These are phyloP conservation scores for Coilia nasus DNA, from an alignment of 2,797 vertebrate species.

Conservation along the genomic window DNA sequence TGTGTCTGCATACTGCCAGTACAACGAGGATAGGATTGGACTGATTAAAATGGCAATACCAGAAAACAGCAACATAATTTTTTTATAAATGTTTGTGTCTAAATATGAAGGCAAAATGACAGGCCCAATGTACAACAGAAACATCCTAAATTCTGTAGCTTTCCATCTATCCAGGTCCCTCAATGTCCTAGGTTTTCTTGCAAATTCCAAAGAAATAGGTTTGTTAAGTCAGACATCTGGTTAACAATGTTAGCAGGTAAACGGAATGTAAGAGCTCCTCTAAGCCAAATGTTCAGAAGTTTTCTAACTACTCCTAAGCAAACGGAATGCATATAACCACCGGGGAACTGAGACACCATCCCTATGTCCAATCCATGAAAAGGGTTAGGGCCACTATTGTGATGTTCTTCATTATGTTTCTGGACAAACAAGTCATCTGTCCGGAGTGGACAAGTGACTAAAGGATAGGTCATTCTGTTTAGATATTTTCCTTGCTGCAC, in stretches of 20 bases:
- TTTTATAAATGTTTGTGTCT: constrained; percentile 30
- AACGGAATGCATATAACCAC: constrained; percentile 38
- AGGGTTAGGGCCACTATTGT: no score
- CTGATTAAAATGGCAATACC: constrained; percentile 41
- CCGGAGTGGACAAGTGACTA: no score
- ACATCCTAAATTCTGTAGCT: constrained; percentile 30
- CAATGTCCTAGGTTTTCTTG: constrained; percentile 41
- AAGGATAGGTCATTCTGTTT: no score
- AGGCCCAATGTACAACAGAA: no score
- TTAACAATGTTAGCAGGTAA: constrained; percentile 31
- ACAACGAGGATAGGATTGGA: background rate
- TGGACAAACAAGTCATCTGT: no score
- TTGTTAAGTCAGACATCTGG: constrained; percentile 37
- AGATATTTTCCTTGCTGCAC: no score
- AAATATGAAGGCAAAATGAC: no score
- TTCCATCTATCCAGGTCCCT: constrained; percentile 46
- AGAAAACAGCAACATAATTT: constrained; percentile 41
- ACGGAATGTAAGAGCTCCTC: constrained; percentile 32
- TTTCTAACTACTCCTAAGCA: constrained; percentile 36
- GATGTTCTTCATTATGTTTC: no score
- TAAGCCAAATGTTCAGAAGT: constrained; percentile 39
- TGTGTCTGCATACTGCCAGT: constrained; percentile 36
- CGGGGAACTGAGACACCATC: constrained; percentile 20
- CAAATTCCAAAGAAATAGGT: constrained; percentile 42
- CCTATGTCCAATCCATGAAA: no score